Base-by-base conservation (phyloP, 2,888 invertebrate species). In the Ophonus ardosiacus region DNA sequence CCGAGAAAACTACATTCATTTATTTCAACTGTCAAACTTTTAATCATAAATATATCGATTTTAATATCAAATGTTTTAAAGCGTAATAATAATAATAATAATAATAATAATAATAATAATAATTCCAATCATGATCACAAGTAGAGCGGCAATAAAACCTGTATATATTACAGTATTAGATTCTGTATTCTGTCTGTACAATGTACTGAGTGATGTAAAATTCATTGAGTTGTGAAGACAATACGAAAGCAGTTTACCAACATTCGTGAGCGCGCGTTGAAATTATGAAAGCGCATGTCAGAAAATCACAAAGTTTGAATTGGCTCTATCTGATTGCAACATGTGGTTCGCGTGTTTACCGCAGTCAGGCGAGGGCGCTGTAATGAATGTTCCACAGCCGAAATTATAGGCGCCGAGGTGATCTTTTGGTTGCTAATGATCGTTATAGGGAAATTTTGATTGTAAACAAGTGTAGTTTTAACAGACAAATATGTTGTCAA, bases 291-390 rank as follows among this genome's bases (percentile, higher is more conserved):
- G 71, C 71, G 40, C 71, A 74, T 74, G 71, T 74, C 43, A 43
- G 43, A 51, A 74, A 74, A 74, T 40, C 71, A 74, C 71, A 74
- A 74, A 74, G 71, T 74, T 74, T 74, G 71, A 74, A 74, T 74
- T 74, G 71, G 71, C 43, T 74, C 15, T 74, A 74, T 74, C 71
- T 74, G 71, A 74, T 74, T 74, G 71, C 71, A 74, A 74, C 71
- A 74, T 74, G 71, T 74, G 71, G 71, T 74, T 74, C 43, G 71
- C 71, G 71, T 74, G 71, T 40, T 43, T 13, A 21, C 71, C 71
- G 43, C 43, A 40, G 71, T 74, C 51, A 51, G 40, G 71, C 71
- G 18, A 74, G 18, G 71, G 71, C 43, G 43, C 51, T 43, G 43
- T 74, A 74, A 74, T 74, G 43, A 74, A 43, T 68, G 71, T 74